Evolutionary conservation across 2,888 invertebrate genomes (phyloP).

Genomic region (Melipona beecheii): DNA sequence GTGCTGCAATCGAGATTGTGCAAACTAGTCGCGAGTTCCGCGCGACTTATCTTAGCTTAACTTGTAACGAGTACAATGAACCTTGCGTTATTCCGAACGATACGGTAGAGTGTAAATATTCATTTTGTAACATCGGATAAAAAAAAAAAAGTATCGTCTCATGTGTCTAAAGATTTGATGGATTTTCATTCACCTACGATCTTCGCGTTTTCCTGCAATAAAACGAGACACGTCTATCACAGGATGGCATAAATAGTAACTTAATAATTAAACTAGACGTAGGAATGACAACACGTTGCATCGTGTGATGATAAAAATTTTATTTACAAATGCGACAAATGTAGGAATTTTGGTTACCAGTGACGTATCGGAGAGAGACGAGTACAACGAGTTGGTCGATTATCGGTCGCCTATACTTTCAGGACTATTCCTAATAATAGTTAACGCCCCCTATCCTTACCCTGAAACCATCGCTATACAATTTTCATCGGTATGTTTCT

Average conservation of each 20-base stretch:
- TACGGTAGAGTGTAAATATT: constrained; percentile 67
- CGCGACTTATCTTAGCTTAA: constrained; percentile 30
- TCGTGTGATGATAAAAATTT: constrained; percentile 83
- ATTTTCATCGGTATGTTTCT: not conserved
- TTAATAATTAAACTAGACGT: not conserved
- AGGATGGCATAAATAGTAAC: not conserved
- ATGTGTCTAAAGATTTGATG: constrained; percentile 40
- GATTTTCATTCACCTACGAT: not conserved
- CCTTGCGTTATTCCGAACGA: constrained; percentile 53
- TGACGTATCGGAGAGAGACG: constrained; percentile 79
- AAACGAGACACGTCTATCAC: not conserved
- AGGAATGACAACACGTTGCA: constrained; percentile 11
- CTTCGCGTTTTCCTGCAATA: not conserved
- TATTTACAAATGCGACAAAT: constrained; percentile 84
- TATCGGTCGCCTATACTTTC: constrained; percentile 50
- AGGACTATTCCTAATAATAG: constrained; percentile 17
- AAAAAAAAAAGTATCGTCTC: constrained; percentile 49
- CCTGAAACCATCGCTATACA: not conserved
- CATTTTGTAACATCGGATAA: constrained; percentile 61
- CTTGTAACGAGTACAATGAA: constrained; percentile 59
- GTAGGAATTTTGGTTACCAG: constrained; percentile 81
- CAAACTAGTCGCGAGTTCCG: constrained; percentile 2
- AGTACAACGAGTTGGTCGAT: constrained; percentile 44
- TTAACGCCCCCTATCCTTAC: constrained; percentile 7
- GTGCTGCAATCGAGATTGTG: not conserved